Conservation (phyloP, 2,797 vertebrate species). For the Valencia hispanica region DNA sequence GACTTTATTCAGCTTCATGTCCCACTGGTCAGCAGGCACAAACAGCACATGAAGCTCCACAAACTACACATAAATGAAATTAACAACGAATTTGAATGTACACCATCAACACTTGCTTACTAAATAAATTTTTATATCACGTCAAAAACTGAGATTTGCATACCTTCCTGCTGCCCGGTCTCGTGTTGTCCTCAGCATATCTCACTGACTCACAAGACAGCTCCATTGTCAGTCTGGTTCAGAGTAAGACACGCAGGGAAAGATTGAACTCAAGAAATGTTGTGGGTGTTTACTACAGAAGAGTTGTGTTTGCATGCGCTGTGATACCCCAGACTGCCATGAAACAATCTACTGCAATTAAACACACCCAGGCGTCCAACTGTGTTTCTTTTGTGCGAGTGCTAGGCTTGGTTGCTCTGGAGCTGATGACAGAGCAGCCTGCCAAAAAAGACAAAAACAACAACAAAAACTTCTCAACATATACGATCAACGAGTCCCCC, state of each 20-base stretch:
- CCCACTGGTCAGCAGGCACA: conserved; percentile 91
- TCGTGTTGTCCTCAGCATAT: conserved; percentile 56
- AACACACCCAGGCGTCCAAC: conserved; percentile 41
- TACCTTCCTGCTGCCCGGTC: conserved; percentile 75
- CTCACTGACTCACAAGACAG: conserved; percentile 53
- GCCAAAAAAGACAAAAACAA: not conserved
- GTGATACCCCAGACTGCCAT: conserved; percentile 45
- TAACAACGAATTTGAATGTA: not conserved
- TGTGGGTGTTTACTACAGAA: not conserved
- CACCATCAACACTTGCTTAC: not conserved
- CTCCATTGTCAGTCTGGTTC: conserved; percentile 54
- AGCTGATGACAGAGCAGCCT: conserved; percentile 43
- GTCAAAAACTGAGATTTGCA: not conserved
- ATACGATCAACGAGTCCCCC: not conserved
- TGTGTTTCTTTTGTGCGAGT: conserved; percentile 64
- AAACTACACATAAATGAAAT: conserved; percentile 72
- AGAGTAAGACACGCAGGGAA: not conserved
- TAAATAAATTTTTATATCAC: not conserved
- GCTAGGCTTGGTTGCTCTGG: conserved; percentile 69
- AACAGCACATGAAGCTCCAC: conserved; percentile 92
- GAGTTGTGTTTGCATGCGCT: conserved; percentile 7
- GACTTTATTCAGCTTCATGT: conserved; percentile 89
- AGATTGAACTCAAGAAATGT: not conserved
- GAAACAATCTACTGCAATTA: conserved; percentile 61
- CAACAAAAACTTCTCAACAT: not conserved